Evolutionary conservation across 2,797 vertebrate species (phyloP).

Genomic region (Amblyopsis hoosieri): DNA sequence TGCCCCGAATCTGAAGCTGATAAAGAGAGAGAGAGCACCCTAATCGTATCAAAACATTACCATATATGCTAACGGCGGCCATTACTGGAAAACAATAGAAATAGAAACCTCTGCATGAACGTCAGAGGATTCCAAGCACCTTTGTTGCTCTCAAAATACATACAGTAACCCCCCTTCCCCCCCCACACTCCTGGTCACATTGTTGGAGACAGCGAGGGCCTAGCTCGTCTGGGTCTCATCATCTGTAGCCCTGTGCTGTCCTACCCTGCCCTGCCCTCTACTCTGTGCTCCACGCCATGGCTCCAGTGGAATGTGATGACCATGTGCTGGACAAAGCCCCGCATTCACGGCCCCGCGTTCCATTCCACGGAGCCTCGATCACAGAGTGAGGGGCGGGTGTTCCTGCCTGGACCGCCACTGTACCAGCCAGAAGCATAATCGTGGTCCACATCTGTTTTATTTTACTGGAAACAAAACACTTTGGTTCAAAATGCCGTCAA

Average conservation of each 20-base stretch:
- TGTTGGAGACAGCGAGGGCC: constrained; percentile 9
- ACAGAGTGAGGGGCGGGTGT: constrained; percentile 30
- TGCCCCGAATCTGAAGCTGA: not conserved
- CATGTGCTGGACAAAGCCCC: constrained; percentile 73
- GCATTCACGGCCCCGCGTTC: constrained; percentile 72
- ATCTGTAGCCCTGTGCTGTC: constrained; percentile 24
- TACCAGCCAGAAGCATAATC: constrained; percentile 11
- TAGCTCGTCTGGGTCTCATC: constrained; percentile 25
- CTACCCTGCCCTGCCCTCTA: constrained; percentile 66
- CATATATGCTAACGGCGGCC: not conserved
- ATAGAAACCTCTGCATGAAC: not conserved
- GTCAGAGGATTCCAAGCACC: not conserved
- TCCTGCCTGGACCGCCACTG: constrained; percentile 20
- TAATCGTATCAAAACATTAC: not conserved
- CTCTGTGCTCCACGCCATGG: constrained; percentile 71
- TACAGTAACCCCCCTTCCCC: not conserved
- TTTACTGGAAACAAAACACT: not conserved
- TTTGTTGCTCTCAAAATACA: not conserved
- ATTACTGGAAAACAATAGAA: not conserved
- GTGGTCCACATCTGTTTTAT: not conserved
- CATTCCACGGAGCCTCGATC: constrained; percentile 70
- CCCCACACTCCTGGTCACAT: not conserved
- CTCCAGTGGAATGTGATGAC: constrained; percentile 84
- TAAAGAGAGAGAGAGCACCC: not conserved
- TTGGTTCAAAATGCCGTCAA: too few species aligned